Evolutionary conservation across 2,888 invertebrate genomes (phyloP), one percentile per base, ranked within the genome.

Genomic region (Cartodere bifasciata): DNA sequence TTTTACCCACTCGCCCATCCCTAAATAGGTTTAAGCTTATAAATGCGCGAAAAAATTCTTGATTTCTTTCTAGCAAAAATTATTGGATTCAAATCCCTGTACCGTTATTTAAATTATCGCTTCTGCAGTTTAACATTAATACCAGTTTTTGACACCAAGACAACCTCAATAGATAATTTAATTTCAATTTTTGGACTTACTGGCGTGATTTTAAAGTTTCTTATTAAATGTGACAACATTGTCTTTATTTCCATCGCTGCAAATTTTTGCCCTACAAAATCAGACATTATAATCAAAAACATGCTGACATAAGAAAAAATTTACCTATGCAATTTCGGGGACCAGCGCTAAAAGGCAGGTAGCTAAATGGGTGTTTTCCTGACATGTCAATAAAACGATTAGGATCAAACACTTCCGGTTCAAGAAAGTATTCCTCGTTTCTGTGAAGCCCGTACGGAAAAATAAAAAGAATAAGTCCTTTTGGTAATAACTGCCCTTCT

Each of bases 271-370:
- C 64, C 64, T 47, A 34, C 31, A 40, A 37, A 32, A 36, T 11
- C 35, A 5, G 23, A n/a, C n/a, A n/a, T n/a, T n/a, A n/a, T n/a
- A n/a, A n/a, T n/a, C n/a, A n/a, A n/a, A n/a, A n/a, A n/a, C n/a
- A n/a, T n/a, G n/a, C n/a, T n/a, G n/a, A n/a, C n/a, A n/a, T n/a
- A n/a, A n/a, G n/a, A n/a, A n/a, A n/a, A n/a, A n/a, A n/a, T n/a
- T 41, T 48, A 64, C 65, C 65, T 29, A 72, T 67, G 40, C 72
- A 72, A 44, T 74, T 74, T 17, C 74, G 63, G 0, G 70, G 69
- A 0, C 73, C 73, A 7, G 72, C 72, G 40, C 72, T 73, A 32
- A 74, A 74, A 1, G 70, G 65, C 2, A 73, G 48, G 53, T 65
- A 72, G 16, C 62, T 61, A 41, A 66, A 70, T 0, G 67, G 63